Evolutionary conservation across 1,140 invertebrate species (phyloP).

Genomic region (Orchestia grillus): DNA sequence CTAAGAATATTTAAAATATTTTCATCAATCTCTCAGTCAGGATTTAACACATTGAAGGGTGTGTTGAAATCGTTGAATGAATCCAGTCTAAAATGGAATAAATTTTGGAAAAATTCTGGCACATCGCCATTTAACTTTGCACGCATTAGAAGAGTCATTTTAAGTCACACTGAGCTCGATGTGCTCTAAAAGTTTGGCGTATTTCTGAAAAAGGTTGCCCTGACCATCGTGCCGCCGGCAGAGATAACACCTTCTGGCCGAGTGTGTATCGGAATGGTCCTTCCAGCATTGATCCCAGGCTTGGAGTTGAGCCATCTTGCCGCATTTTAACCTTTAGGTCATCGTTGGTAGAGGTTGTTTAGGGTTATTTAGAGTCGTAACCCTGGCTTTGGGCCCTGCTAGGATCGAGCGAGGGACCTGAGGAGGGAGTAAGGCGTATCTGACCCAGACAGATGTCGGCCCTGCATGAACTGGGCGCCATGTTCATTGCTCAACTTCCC

Average conservation of each 20-base stretch:
- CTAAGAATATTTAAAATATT: no score
- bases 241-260: not conserved
- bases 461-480: not conserved
- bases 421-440: not conserved
- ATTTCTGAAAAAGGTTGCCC: not conserved
- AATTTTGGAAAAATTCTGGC: no score
- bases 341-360: not conserved
- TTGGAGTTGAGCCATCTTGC: not conserved
- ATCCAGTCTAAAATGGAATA: no score
- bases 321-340: conserved; percentile 7
- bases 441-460: not conserved
- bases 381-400: not conserved
- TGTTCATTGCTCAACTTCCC: not conserved
- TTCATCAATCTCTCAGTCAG: no score
- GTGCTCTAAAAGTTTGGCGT: not conserved
- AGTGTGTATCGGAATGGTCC: not conserved
- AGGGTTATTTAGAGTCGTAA: conserved; percentile 1
- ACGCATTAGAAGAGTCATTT: not conserved
- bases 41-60: no score
- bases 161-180: not conserved
- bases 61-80: no score
- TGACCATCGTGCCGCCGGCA: not conserved
- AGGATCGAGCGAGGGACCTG: not conserved
- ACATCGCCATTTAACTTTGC: not conserved
- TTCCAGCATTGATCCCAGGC: not conserved